Conservation (phyloP, 2,113 vertebrate genomes). For the Chaenocephalus aceratus region DNA sequence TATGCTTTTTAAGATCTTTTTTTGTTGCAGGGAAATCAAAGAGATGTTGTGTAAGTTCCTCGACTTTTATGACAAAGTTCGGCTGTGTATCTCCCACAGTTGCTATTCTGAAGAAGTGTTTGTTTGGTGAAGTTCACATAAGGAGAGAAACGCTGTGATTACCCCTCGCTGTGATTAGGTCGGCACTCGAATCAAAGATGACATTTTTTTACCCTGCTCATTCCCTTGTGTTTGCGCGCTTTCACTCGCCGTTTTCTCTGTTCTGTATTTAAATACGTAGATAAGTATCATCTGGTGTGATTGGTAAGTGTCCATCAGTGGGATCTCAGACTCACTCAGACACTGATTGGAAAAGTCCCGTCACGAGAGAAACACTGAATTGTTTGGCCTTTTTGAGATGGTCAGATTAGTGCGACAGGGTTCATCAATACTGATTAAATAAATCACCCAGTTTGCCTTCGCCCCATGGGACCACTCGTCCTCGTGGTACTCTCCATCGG, state of each 20-base stretch:
- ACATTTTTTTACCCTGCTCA: not conserved
- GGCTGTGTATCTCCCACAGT: not conserved
- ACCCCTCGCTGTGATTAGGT: constrained; percentile 36
- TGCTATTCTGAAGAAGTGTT: not conserved
- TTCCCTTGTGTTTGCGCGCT: constrained; percentile 9
- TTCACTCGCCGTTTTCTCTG: not conserved
- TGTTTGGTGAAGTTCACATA: constrained; percentile 22
- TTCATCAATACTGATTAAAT: constrained; percentile 72
- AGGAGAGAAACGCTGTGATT: constrained; percentile 36
- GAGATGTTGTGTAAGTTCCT: constrained; percentile 27
- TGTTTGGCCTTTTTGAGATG: constrained; percentile 22
- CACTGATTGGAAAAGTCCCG: constrained; percentile 49
- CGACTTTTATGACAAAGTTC: not conserved
- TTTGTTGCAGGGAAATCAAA: constrained; percentile 43
- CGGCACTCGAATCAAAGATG: constrained; percentile 49
- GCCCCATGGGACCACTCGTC: constrained; percentile 28
- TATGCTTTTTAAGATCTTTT: constrained; percentile 7
- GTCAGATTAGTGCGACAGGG: constrained; percentile 59
- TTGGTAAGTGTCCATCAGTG: constrained; percentile 54
- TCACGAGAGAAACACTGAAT: constrained; percentile 31
- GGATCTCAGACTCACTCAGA: constrained; percentile 41
- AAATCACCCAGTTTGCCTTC: constrained; percentile 52
- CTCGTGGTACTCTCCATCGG: constrained; percentile 41
- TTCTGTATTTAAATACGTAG: too few species aligned
- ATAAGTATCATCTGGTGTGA: constrained; percentile 36